Evolutionary conservation across 2,888 invertebrate genomes (phyloP).

Genomic region (Chirona hameri): DNA sequence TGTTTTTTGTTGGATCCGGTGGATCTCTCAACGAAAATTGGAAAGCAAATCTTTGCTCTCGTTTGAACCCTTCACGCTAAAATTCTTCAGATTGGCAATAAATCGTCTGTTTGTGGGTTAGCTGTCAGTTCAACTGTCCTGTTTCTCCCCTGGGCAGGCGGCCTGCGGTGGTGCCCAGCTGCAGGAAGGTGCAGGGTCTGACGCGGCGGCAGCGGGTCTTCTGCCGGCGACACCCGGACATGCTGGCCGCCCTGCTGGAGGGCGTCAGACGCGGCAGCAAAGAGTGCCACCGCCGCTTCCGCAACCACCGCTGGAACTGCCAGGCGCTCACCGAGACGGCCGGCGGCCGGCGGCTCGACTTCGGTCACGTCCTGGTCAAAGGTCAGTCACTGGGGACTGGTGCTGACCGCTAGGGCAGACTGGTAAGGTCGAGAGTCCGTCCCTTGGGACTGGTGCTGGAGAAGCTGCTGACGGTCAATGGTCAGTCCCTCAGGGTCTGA

Average conservation of each 20-base stretch:
- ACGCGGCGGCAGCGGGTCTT: not conserved
- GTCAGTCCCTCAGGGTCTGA: no score
- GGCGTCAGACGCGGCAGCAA: not conserved
- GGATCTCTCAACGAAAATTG: no score
- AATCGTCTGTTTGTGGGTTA: no score
- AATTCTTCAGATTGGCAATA: no score
- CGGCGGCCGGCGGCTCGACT: not conserved
- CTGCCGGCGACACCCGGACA: not conserved
- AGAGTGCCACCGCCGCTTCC: not conserved
- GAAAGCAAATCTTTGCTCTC: no score
- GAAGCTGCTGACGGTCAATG: no score
- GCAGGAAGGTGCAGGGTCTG: not conserved
- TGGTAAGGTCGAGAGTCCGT: no score
- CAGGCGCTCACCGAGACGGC: not conserved
- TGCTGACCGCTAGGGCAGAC: no score
- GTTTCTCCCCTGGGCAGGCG: not conserved
- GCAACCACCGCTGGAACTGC: not conserved
- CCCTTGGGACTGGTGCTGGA: no score
- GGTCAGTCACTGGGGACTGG: not conserved
- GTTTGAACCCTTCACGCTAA: no score
- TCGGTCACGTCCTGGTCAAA: not conserved
- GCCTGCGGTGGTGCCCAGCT: not conserved
- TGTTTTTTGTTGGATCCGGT: no score
- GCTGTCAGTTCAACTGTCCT: no score
- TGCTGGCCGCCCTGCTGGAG: not conserved